Conservation (phyloP, 2,797 vertebrate species). For the Picus viridis region DNA sequence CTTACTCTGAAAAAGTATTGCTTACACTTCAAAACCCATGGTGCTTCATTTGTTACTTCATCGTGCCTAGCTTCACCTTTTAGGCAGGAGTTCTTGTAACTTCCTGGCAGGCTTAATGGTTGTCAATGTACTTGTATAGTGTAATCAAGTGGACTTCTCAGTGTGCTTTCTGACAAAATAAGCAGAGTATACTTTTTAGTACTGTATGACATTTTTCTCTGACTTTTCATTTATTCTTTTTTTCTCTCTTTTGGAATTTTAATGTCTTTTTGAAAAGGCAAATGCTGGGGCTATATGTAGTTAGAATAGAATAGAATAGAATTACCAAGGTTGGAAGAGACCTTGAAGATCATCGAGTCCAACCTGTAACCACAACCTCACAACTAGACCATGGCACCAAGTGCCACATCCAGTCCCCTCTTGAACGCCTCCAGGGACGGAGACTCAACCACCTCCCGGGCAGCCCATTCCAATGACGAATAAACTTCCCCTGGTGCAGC, state of each 20-base stretch:
- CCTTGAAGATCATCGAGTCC: no score
- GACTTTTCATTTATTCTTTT: neutral
- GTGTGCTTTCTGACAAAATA: slow-evolving; percentile 27
- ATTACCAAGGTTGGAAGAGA: no score
- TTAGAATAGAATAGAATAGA: no score
- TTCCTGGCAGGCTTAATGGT: neutral
- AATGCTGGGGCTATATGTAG: neutral
- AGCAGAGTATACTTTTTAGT: neutral
- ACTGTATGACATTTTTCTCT: neutral
- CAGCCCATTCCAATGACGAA: no score
- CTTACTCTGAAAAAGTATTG: neutral
- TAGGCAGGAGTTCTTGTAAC: neutral
- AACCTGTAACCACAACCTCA: no score
- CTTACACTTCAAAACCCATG: neutral
- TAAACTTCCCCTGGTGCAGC: no score
- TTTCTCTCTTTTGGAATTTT: neutral
- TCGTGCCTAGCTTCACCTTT: neutral
- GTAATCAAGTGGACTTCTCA: neutral
- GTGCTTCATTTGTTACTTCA: neutral
- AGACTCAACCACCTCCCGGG: no score
- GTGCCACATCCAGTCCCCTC: no score
- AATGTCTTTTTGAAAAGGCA: neutral
- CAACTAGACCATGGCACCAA: no score
- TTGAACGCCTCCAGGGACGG: no score
- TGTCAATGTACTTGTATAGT: neutral